Percentiles rank a stretch among this genome's conserved stretches.
These are phyloP conservation scores for Xenotilapia leptura DNA, from an alignment of 2,113 vertebrate species.

Conservation along the genomic window DNA sequence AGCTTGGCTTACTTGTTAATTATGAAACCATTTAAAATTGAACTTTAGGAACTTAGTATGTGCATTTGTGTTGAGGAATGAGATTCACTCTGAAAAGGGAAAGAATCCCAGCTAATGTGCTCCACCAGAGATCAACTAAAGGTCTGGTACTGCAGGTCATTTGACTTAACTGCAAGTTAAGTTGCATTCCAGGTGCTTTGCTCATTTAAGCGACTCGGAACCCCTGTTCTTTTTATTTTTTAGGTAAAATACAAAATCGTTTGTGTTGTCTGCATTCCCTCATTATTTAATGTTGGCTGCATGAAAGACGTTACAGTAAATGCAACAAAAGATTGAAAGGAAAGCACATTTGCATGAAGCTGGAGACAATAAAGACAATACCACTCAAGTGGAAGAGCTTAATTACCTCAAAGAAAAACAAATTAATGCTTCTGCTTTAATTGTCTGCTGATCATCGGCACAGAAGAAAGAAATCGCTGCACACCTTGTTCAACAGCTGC, in stretches of 20 bases:
- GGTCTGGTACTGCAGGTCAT: constrained; percentile 61
- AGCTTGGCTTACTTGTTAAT: constrained; percentile 79
- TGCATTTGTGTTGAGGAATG: constrained; percentile 66
- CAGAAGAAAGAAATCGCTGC: neutral
- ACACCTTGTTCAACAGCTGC: constrained; percentile 19
- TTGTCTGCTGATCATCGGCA: constrained; percentile 36
- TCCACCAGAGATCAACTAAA: constrained; percentile 57
- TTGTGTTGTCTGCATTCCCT: constrained; percentile 12
- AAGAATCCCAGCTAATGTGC: constrained; percentile 34
- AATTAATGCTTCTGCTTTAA: constrained; percentile 49
- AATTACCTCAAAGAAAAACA: constrained; percentile 62
- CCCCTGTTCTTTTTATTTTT: constrained; percentile 28
- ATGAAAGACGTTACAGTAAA: constrained; percentile 30
- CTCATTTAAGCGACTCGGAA: constrained; percentile 30
- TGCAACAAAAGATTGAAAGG: constrained; percentile 23
- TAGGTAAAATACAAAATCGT: constrained; percentile 12
- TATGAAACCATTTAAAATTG: constrained; percentile 75
- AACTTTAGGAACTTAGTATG: constrained; percentile 74
- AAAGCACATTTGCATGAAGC: constrained; percentile 45
- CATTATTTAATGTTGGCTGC: neutral
- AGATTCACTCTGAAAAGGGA: constrained; percentile 32
- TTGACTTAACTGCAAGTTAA: constrained; percentile 66
- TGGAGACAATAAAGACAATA: constrained; percentile 47
- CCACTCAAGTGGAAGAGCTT: constrained; percentile 50
- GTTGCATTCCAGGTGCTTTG: constrained; percentile 57